Evolutionary conservation across 2,113 vertebrate genomes (phyloP).

Genomic region (Raja brachyura): DNA sequence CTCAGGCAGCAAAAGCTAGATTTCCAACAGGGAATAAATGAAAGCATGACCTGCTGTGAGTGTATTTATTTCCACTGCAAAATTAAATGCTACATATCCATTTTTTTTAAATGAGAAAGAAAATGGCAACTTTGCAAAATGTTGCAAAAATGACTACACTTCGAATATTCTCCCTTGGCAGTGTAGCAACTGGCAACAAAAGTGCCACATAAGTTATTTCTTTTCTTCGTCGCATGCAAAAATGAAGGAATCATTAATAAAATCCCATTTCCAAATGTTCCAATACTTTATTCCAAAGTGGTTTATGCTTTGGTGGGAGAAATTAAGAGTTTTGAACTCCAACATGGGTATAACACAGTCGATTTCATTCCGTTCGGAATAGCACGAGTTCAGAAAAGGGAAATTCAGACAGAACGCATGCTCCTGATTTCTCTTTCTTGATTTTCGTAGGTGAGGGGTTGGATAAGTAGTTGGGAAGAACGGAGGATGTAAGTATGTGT

Average conservation of each 20-base stretch:
- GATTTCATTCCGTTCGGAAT: background rate
- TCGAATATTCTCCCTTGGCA: background rate
- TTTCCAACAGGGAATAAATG: background rate
- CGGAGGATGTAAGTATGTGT: too few relatives aligned
- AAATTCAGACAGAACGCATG: background rate
- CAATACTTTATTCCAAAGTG: background rate
- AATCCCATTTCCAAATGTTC: background rate
- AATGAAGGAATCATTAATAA: slow-evolving; percentile 1
- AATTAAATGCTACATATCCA: background rate
- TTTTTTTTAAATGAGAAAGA: background rate
- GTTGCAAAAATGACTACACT: background rate
- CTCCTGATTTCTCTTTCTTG: background rate
- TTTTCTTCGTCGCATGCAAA: background rate
- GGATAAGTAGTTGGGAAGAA: too few relatives aligned
- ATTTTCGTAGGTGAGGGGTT: too few relatives aligned
- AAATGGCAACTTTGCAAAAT: background rate
- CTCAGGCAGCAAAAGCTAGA: background rate
- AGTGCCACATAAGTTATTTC: background rate
- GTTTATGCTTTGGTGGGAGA: background rate
- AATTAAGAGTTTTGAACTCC: background rate
- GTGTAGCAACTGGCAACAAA: background rate
- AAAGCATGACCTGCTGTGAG: background rate
- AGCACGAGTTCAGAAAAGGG: background rate
- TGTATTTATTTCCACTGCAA: background rate
- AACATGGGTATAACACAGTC: background rate